A percentile compares a stretch with the other conserved stretches of the same genome.
Evolutionary conservation across 2,113 vertebrate genomes (phyloP).

Genomic region (Coracopsis vasa): DNA sequence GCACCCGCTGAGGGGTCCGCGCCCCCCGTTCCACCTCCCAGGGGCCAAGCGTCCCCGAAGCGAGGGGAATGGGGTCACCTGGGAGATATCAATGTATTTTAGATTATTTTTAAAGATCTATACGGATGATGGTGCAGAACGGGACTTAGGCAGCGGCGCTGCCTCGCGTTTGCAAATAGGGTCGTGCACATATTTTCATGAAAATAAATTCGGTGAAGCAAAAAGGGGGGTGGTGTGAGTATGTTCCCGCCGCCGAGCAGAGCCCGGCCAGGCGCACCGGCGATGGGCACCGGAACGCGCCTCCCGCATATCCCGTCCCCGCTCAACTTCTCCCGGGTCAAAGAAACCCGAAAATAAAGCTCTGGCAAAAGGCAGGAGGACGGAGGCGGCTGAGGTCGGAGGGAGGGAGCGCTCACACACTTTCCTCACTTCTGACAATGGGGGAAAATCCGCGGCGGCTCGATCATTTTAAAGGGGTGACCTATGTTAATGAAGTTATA

Average conservation of each 20-base stretch:
- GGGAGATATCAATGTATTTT: rapidly evolving
- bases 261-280: background rate
- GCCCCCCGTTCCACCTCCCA: background rate
- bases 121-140: rapidly evolving
- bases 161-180: rapidly evolving
- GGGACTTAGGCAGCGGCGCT: background rate
- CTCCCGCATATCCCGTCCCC: background rate
- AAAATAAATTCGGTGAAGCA: background rate
- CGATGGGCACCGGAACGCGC: background rate
- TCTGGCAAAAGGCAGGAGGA: background rate
- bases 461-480: conserved; percentile 66
- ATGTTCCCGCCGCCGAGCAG: background rate
- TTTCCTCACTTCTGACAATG: conserved; percentile 30
- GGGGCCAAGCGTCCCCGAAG: background rate
- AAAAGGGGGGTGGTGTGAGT: background rate
- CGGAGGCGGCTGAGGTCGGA: background rate
- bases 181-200: background rate
- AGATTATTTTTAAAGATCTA: rapidly evolving
- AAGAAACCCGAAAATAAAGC: background rate
- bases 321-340: background rate
- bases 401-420: conserved; percentile 8
- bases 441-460: conserved; percentile 24
- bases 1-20: background rate
- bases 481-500: conserved; percentile 76
- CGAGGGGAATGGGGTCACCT: background rate